These are phyloP conservation scores for Neoscelio sp. DNA, from an alignment of 2,888 invertebrate species.

Conservation along the genomic window DNA sequence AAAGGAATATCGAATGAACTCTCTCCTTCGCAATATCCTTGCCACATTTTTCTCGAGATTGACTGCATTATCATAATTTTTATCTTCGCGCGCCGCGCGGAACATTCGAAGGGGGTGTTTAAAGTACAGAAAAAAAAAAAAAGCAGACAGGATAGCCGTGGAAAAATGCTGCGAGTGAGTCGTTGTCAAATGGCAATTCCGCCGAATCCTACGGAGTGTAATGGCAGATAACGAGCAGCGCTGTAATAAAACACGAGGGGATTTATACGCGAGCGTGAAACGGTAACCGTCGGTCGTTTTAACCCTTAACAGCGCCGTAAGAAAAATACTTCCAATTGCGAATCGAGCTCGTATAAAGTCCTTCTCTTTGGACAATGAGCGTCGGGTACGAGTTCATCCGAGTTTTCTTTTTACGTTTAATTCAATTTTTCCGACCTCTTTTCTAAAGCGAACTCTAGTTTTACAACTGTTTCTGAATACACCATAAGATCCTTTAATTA, in stretches of 20 bases:
- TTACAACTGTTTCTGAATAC: too few relatives aligned
- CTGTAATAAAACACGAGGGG: conserved; percentile 65
- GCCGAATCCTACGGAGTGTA: conserved; percentile 57
- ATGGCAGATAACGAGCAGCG: conserved; percentile 73
- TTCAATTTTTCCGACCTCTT: too few relatives aligned
- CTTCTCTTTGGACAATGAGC: too few relatives aligned
- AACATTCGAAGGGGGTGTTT: conserved; percentile 4
- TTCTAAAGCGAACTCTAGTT: too few relatives aligned
- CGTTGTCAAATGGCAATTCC: conserved; percentile 42
- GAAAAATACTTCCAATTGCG: conserved; percentile 19
- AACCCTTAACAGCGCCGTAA: conserved; percentile 62
- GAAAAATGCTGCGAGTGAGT: conserved; percentile 4
- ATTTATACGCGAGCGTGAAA: conserved; percentile 16
- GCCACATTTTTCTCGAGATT: background rate
- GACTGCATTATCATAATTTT: conserved; percentile 15
- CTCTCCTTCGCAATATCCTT: background rate
- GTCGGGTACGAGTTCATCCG: too few relatives aligned
- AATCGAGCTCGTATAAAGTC: conserved; percentile 4
- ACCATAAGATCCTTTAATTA: too few relatives aligned
- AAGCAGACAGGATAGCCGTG: background rate
- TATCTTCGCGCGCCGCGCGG: background rate
- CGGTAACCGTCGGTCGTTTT: conserved; percentile 22
- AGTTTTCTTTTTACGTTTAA: too few relatives aligned
- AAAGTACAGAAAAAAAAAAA: conserved; percentile 14
- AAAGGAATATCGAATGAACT: conserved; percentile 6